A percentile compares a stretch with the other conserved stretches of the same genome.
Evolutionary conservation across 2,113 vertebrate species (phyloP).

Genomic region (Scatophagus argus): DNA sequence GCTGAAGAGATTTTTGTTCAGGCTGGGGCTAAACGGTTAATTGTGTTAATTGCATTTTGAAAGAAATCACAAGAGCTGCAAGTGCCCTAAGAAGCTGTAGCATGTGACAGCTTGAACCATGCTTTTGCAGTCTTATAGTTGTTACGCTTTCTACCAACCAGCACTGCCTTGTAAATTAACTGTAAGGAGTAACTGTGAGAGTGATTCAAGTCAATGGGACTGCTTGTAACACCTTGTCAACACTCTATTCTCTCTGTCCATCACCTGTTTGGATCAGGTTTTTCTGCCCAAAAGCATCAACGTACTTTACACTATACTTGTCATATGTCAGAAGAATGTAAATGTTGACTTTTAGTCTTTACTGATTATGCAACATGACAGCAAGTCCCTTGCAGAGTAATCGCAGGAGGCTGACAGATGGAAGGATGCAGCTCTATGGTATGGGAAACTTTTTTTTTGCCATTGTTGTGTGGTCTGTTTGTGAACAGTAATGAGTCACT

Average conservation of each 20-base stretch:
- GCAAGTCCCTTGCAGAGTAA: background rate
- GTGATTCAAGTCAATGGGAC: background rate
- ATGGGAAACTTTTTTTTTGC: background rate
- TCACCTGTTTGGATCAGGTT: background rate
- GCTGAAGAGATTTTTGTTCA: background rate
- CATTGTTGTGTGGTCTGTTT: background rate
- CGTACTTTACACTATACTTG: background rate
- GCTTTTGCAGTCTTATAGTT: background rate
- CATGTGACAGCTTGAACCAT: background rate
- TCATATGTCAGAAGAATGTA: background rate
- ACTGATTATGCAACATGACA: background rate
- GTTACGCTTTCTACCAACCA: background rate
- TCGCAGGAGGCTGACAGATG: background rate
- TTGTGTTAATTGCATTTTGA: background rate
- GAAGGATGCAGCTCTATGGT: background rate
- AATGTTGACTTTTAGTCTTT: slow-evolving; percentile 1
- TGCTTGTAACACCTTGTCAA: background rate
- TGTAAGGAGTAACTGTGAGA: background rate
- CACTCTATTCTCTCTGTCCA: slow-evolving; percentile 5
- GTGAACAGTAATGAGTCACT: slow-evolving; percentile 8
- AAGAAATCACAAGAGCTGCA: background rate
- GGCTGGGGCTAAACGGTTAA: background rate
- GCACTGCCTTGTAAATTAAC: background rate
- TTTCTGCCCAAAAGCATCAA: background rate
- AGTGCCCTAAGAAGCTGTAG: background rate